Conservation (phyloP, 2,797 vertebrate genomes). For the Helicolenus hilgendorfi region DNA sequence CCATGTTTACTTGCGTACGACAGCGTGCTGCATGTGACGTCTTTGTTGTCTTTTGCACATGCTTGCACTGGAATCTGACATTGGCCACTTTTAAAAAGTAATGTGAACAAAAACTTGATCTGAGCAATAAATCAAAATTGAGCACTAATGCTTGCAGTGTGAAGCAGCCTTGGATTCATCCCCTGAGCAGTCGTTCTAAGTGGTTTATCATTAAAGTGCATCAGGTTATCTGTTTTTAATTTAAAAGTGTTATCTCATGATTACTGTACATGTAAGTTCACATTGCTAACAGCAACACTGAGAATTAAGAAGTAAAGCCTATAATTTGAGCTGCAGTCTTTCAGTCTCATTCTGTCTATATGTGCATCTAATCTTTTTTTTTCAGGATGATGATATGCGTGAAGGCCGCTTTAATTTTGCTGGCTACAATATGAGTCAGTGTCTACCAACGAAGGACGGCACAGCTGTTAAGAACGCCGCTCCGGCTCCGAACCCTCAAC, state of each 20-base stretch:
- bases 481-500: constrained; percentile 85
- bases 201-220: constrained; percentile 27
- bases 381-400: constrained; percentile 94
- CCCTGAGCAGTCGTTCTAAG: constrained; percentile 2
- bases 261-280: constrained; percentile 16
- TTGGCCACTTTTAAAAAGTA: too few relatives aligned
- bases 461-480: constrained; percentile 92
- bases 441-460: constrained; percentile 95
- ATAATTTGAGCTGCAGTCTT: constrained; percentile 29
- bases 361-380: constrained; percentile 12
- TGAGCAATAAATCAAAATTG: too few relatives aligned
- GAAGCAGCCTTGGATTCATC: background rate
- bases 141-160: too few relatives aligned
- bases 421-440: constrained; percentile 95
- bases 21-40: too few relatives aligned
- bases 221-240: constrained; percentile 35
- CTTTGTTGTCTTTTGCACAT: too few relatives aligned
- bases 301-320: background rate
- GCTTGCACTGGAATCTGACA: too few relatives aligned
- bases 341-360: background rate
- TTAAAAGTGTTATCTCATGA: constrained; percentile 22
- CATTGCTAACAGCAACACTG: background rate
- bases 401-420: constrained; percentile 97
- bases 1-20: too few relatives aligned
- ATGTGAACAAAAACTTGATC: too few relatives aligned